These are phyloP conservation scores for Magallana nippona DNA, from an alignment of 2,888 invertebrate species.

Conservation along the genomic window DNA sequence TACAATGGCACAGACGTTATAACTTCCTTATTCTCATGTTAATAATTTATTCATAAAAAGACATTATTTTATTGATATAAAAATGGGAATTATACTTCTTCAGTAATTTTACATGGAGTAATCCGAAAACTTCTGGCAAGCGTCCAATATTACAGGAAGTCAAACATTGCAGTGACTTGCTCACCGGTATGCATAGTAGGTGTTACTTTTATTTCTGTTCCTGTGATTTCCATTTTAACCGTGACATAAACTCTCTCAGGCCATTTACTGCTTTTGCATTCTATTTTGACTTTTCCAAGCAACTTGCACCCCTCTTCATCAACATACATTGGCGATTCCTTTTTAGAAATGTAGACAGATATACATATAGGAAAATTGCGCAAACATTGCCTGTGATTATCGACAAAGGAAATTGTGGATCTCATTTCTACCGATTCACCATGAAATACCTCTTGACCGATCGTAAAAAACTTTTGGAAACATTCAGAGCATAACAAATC, in stretches of 20 bases:
- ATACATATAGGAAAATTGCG: background rate
- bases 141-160: background rate
- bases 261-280: background rate
- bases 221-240: background rate
- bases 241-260: background rate
- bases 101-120: no score
- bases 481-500: background rate
- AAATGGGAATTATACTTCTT: no score
- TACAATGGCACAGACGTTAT: no score
- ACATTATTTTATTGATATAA: no score
- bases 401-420: background rate
- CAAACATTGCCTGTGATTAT: background rate
- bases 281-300: background rate
- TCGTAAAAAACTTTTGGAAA: background rate
- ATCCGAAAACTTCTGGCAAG: no score
- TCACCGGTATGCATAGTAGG: conserved; percentile 8
- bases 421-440: background rate
- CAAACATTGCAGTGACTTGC: conserved; percentile 10
- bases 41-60: no score
- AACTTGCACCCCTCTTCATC: background rate
- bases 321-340: background rate
- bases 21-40: no score
- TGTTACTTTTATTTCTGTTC: conserved; percentile 30
- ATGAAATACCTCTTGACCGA: background rate
- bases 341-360: background rate